phyloP scores from a whole-genome alignment of 2,113 vertebrate species.

The Nothobranchius furzeri region DNA sequence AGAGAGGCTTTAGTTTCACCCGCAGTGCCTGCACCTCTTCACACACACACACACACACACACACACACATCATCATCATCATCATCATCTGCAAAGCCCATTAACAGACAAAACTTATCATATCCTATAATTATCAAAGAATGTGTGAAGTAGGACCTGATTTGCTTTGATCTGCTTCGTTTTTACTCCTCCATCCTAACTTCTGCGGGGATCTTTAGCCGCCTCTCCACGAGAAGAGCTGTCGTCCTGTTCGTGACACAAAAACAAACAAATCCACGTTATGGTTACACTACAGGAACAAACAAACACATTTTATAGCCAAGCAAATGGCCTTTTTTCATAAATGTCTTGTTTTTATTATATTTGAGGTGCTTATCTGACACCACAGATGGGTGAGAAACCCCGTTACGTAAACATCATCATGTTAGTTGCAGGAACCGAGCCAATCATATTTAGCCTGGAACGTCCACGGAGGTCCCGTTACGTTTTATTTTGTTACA shows the following conservation, averaged over 20 bases:
- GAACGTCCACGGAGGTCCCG: conserved; percentile 50
- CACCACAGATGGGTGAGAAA: conserved; percentile 34
- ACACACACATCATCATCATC: background rate
- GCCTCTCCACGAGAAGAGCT: conserved; percentile 26
- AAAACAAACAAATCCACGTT: conserved; percentile 22
- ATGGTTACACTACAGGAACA: conserved; percentile 46
- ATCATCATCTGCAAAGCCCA: background rate
- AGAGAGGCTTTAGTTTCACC: conserved; percentile 35
- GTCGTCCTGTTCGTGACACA: background rate
- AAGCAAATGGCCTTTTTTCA: conserved; percentile 41
- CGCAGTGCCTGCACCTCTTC: conserved; percentile 55
- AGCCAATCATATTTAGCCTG: conserved; percentile 38
- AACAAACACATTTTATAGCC: conserved; percentile 47
- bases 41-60: conserved; percentile 5
- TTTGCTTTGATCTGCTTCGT: conserved; percentile 8
- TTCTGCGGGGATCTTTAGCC: conserved; percentile 15
- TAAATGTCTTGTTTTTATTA: conserved; percentile 57
- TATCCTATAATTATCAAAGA: too few species aligned
- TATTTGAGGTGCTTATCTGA: conserved; percentile 66
- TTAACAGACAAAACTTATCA: background rate
- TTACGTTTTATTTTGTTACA: conserved; percentile 50
- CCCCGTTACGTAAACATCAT: conserved; percentile 24
- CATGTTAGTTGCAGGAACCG: conserved; percentile 34
- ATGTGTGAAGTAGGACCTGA: background rate
- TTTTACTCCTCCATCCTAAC: background rate